These are phyloP conservation scores for Xestobium rufovillosum DNA, from an alignment of 2,888 invertebrate species.

Conservation along the genomic window DNA sequence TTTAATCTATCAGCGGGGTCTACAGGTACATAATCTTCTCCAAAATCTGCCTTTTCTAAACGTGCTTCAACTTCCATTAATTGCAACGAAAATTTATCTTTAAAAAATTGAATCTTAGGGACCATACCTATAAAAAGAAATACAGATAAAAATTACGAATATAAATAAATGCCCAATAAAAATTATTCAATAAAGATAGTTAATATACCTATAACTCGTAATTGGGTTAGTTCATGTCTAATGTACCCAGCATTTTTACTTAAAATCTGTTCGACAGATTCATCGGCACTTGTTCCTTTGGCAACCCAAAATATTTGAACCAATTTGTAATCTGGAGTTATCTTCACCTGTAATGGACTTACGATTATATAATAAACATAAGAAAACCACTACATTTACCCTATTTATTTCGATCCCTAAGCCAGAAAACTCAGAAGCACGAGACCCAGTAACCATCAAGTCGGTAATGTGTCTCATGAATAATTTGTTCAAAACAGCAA, in stretches of 20 bases:
- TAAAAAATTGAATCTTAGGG: constrained; percentile 66
- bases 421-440: constrained; percentile 53
- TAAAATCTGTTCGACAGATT: constrained; percentile 49
- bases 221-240: constrained; percentile 64
- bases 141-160: too few relatives aligned
- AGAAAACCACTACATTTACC: constrained; percentile 38
- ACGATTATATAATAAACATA: constrained; percentile 7
- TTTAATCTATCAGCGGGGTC: constrained; percentile 36
- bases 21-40: constrained; percentile 54
- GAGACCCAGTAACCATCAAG: constrained; percentile 65
- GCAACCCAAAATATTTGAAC: constrained; percentile 69
- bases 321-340: constrained; percentile 57
- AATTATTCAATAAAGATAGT: too few relatives aligned
- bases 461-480: constrained; percentile 78
- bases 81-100: constrained; percentile 44
- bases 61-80: constrained; percentile 53
- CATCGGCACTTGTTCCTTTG: constrained; percentile 47
- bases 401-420: constrained; percentile 66
- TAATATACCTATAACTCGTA: constrained; percentile 68
- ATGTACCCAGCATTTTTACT: constrained; percentile 51
- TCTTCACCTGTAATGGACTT: constrained; percentile 47
- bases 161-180: too few relatives aligned
- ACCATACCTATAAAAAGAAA: too few relatives aligned
- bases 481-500: constrained; percentile 65
- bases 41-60: constrained; percentile 58